These are phyloP conservation scores for Archips xylosteana DNA, from an alignment of 2,888 invertebrate species.

Conservation along the genomic window DNA sequence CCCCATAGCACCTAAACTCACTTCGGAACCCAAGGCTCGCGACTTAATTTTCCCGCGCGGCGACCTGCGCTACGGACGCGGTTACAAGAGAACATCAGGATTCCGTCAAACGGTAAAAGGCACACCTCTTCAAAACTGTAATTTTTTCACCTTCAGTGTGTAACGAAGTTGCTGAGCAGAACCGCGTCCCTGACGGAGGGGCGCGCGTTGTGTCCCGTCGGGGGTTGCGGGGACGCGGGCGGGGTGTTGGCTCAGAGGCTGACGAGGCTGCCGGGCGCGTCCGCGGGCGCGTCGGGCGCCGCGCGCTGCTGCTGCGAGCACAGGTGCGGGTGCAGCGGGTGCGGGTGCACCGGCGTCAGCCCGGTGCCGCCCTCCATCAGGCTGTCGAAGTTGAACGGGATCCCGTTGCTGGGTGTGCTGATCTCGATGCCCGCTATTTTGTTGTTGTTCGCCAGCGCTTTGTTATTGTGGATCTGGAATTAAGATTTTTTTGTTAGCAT, in stretches of 20 bases:
- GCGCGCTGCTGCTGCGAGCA: constrained; percentile 92
- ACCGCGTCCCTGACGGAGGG: constrained; percentile 1
- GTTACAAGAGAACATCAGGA: neutral
- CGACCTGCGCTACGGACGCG: neutral
- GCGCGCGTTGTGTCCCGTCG: neutral
- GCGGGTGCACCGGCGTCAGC: constrained; percentile 91
- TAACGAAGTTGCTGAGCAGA: neutral
- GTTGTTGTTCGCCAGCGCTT: constrained; percentile 76
- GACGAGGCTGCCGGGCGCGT: constrained; percentile 91
- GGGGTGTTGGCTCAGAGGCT: constrained; percentile 89
- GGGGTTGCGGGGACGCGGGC: constrained; percentile 8
- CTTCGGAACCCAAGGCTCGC: neutral
- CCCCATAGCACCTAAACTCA: constrained; percentile 4
- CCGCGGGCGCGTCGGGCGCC: constrained; percentile 90
- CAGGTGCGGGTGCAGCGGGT: constrained; percentile 87
- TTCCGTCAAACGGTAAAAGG: neutral
- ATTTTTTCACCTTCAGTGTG: neutral
- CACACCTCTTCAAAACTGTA: neutral
- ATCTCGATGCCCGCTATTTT: constrained; percentile 93
- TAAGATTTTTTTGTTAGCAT: constrained; percentile 44
- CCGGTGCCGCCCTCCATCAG: constrained; percentile 97
- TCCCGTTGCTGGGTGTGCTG: constrained; percentile 94
- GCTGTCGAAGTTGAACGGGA: constrained; percentile 96
- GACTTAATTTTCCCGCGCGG: neutral
- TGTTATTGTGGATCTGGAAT: constrained; percentile 80